Evolutionary conservation across 2,888 invertebrate genomes (phyloP), one percentile per base, ranked within the genome.

Genomic region (Dicyrtoma fusca): DNA sequence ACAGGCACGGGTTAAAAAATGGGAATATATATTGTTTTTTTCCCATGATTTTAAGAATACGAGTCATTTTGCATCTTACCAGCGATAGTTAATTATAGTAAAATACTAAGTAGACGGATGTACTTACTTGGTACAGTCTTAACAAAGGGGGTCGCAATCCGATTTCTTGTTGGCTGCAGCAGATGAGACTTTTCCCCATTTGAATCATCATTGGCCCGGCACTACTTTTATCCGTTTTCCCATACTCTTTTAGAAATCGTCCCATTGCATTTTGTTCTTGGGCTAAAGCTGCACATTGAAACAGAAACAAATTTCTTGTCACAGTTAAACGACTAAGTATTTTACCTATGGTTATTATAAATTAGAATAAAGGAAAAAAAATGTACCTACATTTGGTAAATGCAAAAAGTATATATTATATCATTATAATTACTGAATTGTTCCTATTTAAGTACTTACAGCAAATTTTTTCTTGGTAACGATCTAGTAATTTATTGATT

Each of bases 211-310:
- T 90, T 83, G 91, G 90, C 0, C 92, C 92, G 1, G 95, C 95
- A 73, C 90, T 87, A 42, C 94, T 92, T 83, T 90, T 90, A 82
- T 92, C 92, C 77, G 89, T 89, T 83, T 95, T 95, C 1, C 97
- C 95, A 77, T 94, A 90, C 83, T 95, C 94, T 83, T 96, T 95
- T 74, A 99, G 86, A 84, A 98, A 97, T 80, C 95, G 88, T 0
- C 98, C 96, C 85, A 97, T 89, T 3, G 92, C 88, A 84, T 95
- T 96, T 85, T 97, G 97, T 84, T 97, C 97, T 84, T 97, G 95
- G 8, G 97, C 94, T 81, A 98, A 87, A 82, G 91, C 89, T 89
- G 25, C 2, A 53, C 25, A n/a, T n/a, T n/a, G n/a, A n/a, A n/a
- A n/a, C n/a, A n/a, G n/a, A n/a, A n/a, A n/a, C n/a, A n/a, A n/a